Evolutionary conservation across 2,888 invertebrate species (phyloP), one percentile per base, ranked within the genome.

Genomic region (Pristionchus mayeri): DNA sequence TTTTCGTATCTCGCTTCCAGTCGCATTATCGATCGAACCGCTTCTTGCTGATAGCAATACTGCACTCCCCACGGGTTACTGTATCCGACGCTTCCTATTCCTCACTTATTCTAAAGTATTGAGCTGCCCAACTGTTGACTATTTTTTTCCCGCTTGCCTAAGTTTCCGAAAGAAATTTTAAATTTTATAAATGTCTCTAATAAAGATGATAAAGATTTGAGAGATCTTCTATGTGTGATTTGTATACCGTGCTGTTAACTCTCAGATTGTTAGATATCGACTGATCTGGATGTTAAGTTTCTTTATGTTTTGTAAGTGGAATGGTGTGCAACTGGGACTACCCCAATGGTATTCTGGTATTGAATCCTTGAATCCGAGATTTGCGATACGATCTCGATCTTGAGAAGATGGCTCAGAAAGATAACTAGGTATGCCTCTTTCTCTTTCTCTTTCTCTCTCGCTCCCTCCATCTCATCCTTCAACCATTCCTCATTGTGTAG

Each of bases 1-100:
- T 37, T 34, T 37, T 16, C 63, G 30, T 13, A 16, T 63, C 16
- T 67, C 67, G 21, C n/a, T 37, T 67, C 13, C 30, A 21, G 37
- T 13, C n/a, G 34, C 37, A 37, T 67, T 67, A 67, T 67, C 67
- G 67, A 67, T 67, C 40, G 67, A 60, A 67, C 37, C 67, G 67
- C 67, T 67, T 67, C 67, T 60, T 60, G 60, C 60, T 60, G 9
- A 67, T 67, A 67, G 67, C 67, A 67, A 37, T 21, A 67, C 13
- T 37, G n/a, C 30, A 18, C 67, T 37, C 30, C 24, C 30, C 67
- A 67, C 67, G 67, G 67, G 67, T 67, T 67, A 67, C 67, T 27
- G 67, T 67, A 67, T 37, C 67, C 40, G 67, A 67, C 40, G 34
- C 21, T 67, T 67, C 40, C 37, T 21, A 67, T n/a, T 67, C 27